phyloP scores from a whole-genome alignment of 2,888 invertebrate genomes.

The Cancer borealis region DNA sequence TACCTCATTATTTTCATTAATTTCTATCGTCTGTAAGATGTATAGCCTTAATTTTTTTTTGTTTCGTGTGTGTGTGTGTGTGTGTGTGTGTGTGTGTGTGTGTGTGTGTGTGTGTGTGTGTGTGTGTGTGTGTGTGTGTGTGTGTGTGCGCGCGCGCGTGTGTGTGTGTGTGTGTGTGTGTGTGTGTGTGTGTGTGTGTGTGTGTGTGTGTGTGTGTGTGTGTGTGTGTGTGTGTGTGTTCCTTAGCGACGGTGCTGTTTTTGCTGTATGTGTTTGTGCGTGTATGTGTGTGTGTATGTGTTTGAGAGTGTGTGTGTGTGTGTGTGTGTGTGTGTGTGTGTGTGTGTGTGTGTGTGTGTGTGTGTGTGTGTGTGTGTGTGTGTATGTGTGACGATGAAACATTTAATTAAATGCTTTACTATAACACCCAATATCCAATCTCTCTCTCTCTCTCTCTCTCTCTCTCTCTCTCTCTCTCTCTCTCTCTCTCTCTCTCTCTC shows the following conservation, averaged over 20 bases:
- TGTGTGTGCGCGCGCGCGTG: not conserved
- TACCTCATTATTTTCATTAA: conserved; percentile 33
- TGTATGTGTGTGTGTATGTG: not conserved
- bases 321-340: conserved; percentile 20
- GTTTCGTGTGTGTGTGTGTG: not conserved
- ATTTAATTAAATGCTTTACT: not conserved
- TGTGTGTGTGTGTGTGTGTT: not conserved
- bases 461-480: conserved; percentile 14
- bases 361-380: conserved; percentile 20
- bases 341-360: conserved; percentile 20
- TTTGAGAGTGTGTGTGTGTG: not conserved
- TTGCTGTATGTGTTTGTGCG: not conserved
- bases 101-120: conserved; percentile 14
- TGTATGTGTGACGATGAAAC: not conserved
- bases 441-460: conserved; percentile 14
- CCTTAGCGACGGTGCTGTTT: not conserved
- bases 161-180: conserved; percentile 22
- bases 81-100: not conserved
- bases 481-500: too few species aligned
- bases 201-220: conserved; percentile 5
- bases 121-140: conserved; percentile 17
- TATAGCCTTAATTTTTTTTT: not conserved
- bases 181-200: conserved; percentile 38
- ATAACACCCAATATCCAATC: not conserved
- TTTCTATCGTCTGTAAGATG: conserved; percentile 12